Evolutionary conservation across 2,888 invertebrate species (phyloP).

Genomic region (Nomada goodeniana): DNA sequence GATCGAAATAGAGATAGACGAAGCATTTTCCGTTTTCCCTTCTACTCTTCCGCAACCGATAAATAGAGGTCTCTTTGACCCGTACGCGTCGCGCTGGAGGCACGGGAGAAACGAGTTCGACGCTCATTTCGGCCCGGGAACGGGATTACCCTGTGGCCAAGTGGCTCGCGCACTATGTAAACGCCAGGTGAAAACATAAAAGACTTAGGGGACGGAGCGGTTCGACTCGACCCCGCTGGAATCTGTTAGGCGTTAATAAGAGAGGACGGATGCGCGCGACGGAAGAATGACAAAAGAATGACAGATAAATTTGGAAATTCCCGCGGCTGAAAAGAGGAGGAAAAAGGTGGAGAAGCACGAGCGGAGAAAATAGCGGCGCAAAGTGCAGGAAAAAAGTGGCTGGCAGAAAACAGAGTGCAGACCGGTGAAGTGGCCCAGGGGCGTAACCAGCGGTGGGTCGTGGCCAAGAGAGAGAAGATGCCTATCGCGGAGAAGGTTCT

Average conservation of each 20-base stretch:
- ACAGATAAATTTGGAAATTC: conserved; percentile 12
- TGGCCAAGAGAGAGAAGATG: conserved; percentile 50
- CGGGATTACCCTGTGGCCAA: conserved; percentile 25
- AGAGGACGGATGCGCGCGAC: too few species aligned
- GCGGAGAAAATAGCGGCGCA: neutral
- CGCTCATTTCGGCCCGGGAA: conserved; percentile 11
- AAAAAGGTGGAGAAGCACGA: neutral
- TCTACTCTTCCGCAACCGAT: conserved; percentile 2
- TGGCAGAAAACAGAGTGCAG: conserved; percentile 11
- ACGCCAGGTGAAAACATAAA: conserved; percentile 24
- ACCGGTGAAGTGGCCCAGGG: conserved; percentile 58
- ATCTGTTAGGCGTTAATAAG: neutral
- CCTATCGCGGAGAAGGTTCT: conserved; percentile 58
- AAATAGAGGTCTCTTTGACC: conserved; percentile 33
- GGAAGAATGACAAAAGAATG: too few species aligned
- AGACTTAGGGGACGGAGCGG: conserved; percentile 16
- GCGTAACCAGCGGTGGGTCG: conserved; percentile 58
- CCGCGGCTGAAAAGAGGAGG: neutral
- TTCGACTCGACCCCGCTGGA: neutral
- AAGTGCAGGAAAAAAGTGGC: too few species aligned
- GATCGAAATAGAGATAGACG: conserved; percentile 28
- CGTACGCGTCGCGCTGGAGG: neutral
- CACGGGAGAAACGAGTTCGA: conserved; percentile 28
- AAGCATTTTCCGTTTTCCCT: neutral
- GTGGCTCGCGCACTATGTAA: neutral